Base-by-base conservation (phyloP, 2,113 vertebrate genomes). In the Corythornis madagascariensis region DNA sequence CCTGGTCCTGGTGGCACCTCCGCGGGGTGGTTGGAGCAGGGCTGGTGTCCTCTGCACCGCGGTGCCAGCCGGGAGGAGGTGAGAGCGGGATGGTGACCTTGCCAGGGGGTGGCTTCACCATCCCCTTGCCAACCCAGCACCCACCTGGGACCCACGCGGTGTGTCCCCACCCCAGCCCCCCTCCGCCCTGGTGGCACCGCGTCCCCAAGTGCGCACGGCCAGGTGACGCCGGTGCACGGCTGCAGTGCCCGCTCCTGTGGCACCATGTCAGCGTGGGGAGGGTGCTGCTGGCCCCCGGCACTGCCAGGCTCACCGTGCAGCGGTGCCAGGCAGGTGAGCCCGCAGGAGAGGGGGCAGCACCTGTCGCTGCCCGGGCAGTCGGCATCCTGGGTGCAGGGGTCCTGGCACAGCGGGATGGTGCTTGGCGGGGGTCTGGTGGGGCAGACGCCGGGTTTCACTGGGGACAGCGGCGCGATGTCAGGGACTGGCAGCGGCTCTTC, bases 1-100 rank as follows among this genome's bases (percentile, higher is more conserved):
- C 93, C 57, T 59, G 21, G 43, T 93, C 74, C 71, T 16, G 64
- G 25, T 12, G 67, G 48, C 91, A 94, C 5, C 74, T 88, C 71
- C 7, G 50, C 0, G 7, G 59, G 6, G 66, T 71, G 59, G 40
- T 64, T 12, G 78, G 56, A 21, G 31, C 74, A 67, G 59, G 33
- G 71, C 63, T 72, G 63, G 48, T 12, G 8, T 60, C 33, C 56
- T 63, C 94, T 89, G 84, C 12, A 25, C 45, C 43, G 0, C n/a
- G 1, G 52, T 0, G 9, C 25, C 35, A 7, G 60, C 35, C 26
- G 67, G 47, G 43, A 31, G 20, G 29, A 47, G 55, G 21, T 31
- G 42, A 80, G 48, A 72, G 21, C 25, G 11, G 35, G 24, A 38
- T 28, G 60, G 35, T 38, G 35, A 16, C 65, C 31, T 55, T 1